Percentiles rank a stretch among this genome's conserved stretches.
These are phyloP conservation scores for Drosophila parthenogenetica DNA, from an alignment of 2,888 invertebrate species.

Conservation along the genomic window DNA sequence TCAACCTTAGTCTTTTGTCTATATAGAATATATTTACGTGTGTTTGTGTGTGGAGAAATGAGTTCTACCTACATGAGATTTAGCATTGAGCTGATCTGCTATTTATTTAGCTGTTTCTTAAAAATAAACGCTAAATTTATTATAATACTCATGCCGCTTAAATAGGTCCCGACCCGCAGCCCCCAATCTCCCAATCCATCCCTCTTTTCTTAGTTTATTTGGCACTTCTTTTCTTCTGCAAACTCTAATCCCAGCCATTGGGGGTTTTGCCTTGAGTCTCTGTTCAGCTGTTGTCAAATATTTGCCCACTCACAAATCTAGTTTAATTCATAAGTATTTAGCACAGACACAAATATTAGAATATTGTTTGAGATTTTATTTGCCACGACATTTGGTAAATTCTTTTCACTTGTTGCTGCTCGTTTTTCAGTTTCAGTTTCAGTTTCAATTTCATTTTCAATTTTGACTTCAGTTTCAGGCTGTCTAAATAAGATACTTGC, in stretches of 20 bases:
- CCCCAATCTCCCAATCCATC: not conserved
- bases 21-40: slow-evolving; percentile 4
- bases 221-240: too few species aligned
- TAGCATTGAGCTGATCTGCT: slow-evolving; percentile 59
- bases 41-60: slow-evolving; percentile 34
- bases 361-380: slow-evolving; percentile 67
- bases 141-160: slow-evolving; percentile 11
- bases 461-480: slow-evolving; percentile 45
- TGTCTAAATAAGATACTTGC: slow-evolving; percentile 53
- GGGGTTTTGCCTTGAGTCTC: slow-evolving; percentile 60
- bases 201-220: too few species aligned
- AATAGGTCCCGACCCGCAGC: slow-evolving; percentile 4
- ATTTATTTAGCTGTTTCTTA: slow-evolving; percentile 71
- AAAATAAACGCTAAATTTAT: slow-evolving; percentile 44
- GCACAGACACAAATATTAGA: slow-evolving; percentile 55
- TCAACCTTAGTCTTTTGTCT: slow-evolving; percentile 10
- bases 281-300: slow-evolving; percentile 62
- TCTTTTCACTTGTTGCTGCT: slow-evolving; percentile 7
- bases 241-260: not conserved
- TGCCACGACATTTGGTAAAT: slow-evolving; percentile 33
- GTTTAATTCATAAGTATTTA: slow-evolving; percentile 76
- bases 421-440: slow-evolving; percentile 9
- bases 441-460: slow-evolving; percentile 13
- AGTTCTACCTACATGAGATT: slow-evolving; percentile 69
- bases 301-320: slow-evolving; percentile 77